A percentile compares a stretch with the other conserved stretches of the same genome.
Conservation (phyloP, 2,888 invertebrate species). For the Patella ulyssiponensis region DNA sequence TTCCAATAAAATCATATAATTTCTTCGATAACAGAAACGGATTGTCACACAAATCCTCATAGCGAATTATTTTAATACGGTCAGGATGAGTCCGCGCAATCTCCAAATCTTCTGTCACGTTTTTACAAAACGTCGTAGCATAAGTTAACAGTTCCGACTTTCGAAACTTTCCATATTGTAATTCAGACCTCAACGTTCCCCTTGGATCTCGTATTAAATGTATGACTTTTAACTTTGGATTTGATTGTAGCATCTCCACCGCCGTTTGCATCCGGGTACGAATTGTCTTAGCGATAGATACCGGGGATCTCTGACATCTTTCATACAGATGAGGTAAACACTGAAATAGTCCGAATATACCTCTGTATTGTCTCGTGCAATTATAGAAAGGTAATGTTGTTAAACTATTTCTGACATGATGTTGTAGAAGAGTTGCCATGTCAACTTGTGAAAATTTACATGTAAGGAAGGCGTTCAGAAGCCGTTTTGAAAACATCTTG, state of each 20-base stretch:
- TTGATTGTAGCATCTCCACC: not conserved
- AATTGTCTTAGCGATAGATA: conserved; percentile 17
- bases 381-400: not conserved
- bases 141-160: too few species aligned
- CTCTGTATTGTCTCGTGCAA: not conserved
- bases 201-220: conserved; percentile 23
- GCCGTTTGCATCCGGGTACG: not conserved
- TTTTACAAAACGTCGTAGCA: too few species aligned
- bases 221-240: conserved; percentile 16
- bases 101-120: too few species aligned
- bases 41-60: not conserved
- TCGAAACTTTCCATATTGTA: not conserved
- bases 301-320: not conserved
- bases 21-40: not conserved
- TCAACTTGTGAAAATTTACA: conserved; percentile 1
- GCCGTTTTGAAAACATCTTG: too few species aligned
- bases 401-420: not conserved
- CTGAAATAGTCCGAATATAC: not conserved
- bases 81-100: too few species aligned
- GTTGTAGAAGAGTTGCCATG: not conserved
- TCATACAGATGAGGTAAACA: conserved; percentile 12
- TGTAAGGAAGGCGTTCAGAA: conserved; percentile 8
- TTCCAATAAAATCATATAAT: not conserved
- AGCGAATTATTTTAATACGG: not conserved
- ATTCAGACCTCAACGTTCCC: conserved; percentile 6